These are phyloP conservation scores for Liopterus haemorrhoidalis DNA, from an alignment of 2,888 invertebrate species.

Conservation along the genomic window DNA sequence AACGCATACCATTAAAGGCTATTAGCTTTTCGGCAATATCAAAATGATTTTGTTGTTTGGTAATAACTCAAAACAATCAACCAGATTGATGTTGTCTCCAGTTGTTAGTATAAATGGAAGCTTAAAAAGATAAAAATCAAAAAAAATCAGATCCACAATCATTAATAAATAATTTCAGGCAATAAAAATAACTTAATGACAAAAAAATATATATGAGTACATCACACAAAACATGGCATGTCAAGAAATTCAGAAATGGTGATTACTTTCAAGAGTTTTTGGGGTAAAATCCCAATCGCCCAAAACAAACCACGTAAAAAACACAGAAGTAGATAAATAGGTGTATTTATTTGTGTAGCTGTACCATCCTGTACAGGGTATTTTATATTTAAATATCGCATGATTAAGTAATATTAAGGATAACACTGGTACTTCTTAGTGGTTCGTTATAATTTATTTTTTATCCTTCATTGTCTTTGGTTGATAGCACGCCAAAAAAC, in stretches of 20 bases:
- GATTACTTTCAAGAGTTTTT: constrained; percentile 20
- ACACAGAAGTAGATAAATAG: not conserved
- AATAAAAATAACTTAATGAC: constrained; percentile 15
- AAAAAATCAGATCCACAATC: too few species aligned
- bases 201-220: constrained; percentile 14
- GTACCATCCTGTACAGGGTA: constrained; percentile 47
- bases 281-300: constrained; percentile 14
- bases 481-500: too few species aligned
- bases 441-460: constrained; percentile 47
- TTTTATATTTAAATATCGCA: constrained; percentile 50
- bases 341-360: constrained; percentile 15
- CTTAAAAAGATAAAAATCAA: too few species aligned
- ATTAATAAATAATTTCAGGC: constrained; percentile 2
- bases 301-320: constrained; percentile 1
- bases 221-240: constrained; percentile 13
- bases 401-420: constrained; percentile 49
- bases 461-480: constrained; percentile 41
- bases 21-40: too few species aligned
- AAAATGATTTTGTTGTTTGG: too few species aligned
- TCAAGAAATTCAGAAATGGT: constrained; percentile 10
- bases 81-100: too few species aligned
- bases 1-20: too few species aligned
- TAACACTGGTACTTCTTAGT: constrained; percentile 45
- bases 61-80: too few species aligned
- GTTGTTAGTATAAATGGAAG: too few species aligned